These are phyloP conservation scores for Zosterops borbonicus DNA, from an alignment of 2,113 vertebrate species.

Conservation along the genomic window DNA sequence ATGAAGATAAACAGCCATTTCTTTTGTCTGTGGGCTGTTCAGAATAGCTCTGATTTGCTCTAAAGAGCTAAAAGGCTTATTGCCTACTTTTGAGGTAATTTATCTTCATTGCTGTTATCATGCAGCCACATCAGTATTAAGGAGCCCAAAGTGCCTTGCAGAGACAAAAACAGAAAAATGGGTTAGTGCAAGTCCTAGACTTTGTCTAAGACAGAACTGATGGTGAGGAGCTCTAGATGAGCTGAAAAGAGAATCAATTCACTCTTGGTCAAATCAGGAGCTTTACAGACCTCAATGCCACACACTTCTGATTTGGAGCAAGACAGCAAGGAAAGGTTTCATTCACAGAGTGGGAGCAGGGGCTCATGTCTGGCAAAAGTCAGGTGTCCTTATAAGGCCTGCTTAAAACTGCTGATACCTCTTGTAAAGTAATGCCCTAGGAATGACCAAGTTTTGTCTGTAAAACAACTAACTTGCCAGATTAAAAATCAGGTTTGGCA, in stretches of 20 bases:
- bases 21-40: neutral
- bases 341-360: fast-evolving
- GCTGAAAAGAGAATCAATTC: neutral
- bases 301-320: neutral
- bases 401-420: neutral
- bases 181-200: neutral
- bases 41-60: conserved; percentile 37
- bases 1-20: conserved; percentile 49
- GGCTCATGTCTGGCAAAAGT: neutral
- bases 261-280: neutral
- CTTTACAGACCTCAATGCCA: neutral
- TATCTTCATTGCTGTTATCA: conserved; percentile 62
- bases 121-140: conserved; percentile 16
- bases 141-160: neutral
- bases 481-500: neutral
- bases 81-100: conserved; percentile 37
- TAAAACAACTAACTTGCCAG: neutral
- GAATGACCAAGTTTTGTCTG: neutral
- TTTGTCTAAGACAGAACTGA: neutral
- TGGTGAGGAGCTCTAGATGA: neutral
- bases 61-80: conserved; percentile 53
- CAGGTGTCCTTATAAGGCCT: neutral
- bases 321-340: neutral
- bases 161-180: conserved; percentile 17
- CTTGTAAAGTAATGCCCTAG: neutral